Base-by-base conservation (phyloP, 2,113 vertebrate genomes). In the Vulpes vulpes region DNA sequence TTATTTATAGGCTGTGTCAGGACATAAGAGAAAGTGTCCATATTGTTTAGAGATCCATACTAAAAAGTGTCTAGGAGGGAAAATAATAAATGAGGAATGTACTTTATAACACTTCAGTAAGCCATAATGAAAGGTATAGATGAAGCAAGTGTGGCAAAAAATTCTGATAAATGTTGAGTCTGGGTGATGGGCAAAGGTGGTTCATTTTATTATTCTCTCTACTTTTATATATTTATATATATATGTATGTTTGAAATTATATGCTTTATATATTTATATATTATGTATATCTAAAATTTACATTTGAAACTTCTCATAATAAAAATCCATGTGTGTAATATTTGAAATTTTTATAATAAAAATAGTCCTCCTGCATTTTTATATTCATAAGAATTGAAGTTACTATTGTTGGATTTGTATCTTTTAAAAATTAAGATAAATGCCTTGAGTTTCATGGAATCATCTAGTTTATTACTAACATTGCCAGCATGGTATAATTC, bases 341-440 rank as follows among this genome's bases (percentile, higher is more conserved):
- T 85, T 55, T 86, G 69, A 93, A 88, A 65, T 35, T 74, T 92
- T 85, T 23, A 16, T 64, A 85, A 89, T 80, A 67, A 89, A 73
- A 93, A 83, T 30, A 92, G 92, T 35, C 49, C 71, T 81, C 73
- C 74, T 1, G 43, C 3, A 60, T n/a, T 64, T 85, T 93, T 86
- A 78, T 3, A 82, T 67, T 91, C 91, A 84, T 43, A 90, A 84
- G 74, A 49, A 90, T 30, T 87, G n/a, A 90, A 86, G 38, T 76
- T 82, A 86, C 5, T 84, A 92, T 67, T n/a, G 69, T 4, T 87
- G n/a, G 23, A 85, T 76, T 69, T 32, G 15, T 62, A 9, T 62
- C 81, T 83, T 25, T 27, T 74, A 94, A 32, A 96, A 93, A 64
- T 85, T 32, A 94, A 38, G 35, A 92, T 74, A 73, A 94, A 95